These are phyloP conservation scores for Drosophila anomalata DNA, from an alignment of 2,888 invertebrate species.

Conservation along the genomic window DNA sequence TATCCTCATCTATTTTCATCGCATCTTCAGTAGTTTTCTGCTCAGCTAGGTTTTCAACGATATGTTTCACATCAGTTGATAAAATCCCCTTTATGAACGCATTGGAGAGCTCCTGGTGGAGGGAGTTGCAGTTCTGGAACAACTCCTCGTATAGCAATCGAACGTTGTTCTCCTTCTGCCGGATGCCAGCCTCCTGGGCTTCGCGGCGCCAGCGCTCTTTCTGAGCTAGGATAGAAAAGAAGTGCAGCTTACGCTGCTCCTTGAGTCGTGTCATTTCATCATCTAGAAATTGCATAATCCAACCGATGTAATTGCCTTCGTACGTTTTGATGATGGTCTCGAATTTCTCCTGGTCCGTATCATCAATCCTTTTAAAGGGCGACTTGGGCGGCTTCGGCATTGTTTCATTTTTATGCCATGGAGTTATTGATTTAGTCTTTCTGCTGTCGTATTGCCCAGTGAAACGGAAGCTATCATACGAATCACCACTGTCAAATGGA, in stretches of 20 bases:
- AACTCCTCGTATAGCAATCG: slow-evolving; percentile 91
- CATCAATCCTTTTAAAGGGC: background rate
- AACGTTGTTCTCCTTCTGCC: slow-evolving; percentile 90
- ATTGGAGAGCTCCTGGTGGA: slow-evolving; percentile 86
- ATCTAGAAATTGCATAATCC: slow-evolving; percentile 89
- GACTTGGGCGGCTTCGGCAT: background rate
- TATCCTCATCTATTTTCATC: slow-evolving; percentile 84
- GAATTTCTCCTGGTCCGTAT: slow-evolving; percentile 64
- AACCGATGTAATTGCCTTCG: slow-evolving; percentile 89
- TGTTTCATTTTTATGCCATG: background rate
- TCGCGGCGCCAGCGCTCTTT: slow-evolving; percentile 90
- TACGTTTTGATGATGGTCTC: slow-evolving; percentile 86
- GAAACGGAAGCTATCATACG: background rate
- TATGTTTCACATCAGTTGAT: slow-evolving; percentile 86
- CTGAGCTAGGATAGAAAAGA: slow-evolving; percentile 91
- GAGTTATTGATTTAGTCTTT: background rate
- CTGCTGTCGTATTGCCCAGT: background rate
- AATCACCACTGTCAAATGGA: background rate
- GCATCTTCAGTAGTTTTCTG: slow-evolving; percentile 83
- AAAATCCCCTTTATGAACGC: slow-evolving; percentile 87
- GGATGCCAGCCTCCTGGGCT: slow-evolving; percentile 91
- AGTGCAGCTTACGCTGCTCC: slow-evolving; percentile 91
- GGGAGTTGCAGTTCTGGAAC: slow-evolving; percentile 87
- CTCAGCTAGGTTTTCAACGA: slow-evolving; percentile 86
- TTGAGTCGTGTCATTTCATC: slow-evolving; percentile 91